Evolutionary conservation across 2,888 invertebrate species (phyloP).

Genomic region (Cheilosia soror): DNA sequence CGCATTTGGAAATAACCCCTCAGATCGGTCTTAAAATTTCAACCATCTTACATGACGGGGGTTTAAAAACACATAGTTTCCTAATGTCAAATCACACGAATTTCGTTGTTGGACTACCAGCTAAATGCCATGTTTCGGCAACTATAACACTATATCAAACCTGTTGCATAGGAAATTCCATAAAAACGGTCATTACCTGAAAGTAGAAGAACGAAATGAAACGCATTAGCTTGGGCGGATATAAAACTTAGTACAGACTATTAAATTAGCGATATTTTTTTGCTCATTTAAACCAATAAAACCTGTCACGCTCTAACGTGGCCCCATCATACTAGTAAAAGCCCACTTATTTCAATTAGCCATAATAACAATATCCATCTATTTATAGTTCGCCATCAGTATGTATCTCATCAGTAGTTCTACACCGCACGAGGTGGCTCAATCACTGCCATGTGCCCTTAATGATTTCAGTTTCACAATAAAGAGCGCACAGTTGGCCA

Average conservation of each 20-base stretch:
- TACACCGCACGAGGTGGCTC: conserved; percentile 19
- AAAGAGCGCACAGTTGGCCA: conserved; percentile 27
- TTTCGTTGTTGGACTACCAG: too few species aligned
- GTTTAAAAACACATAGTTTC: too few species aligned
- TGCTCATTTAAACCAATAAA: conserved; percentile 21
- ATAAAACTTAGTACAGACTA: neutral
- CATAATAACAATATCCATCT: conserved; percentile 6
- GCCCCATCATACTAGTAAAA: neutral
- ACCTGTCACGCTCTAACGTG: conserved; percentile 7
- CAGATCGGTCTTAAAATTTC: too few species aligned
- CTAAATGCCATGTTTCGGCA: too few species aligned
- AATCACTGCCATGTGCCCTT: conserved; percentile 45
- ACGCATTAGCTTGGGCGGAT: neutral
- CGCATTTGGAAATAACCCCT: too few species aligned
- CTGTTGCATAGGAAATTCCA: neutral
- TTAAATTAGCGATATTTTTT: conserved; percentile 13
- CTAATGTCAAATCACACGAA: too few species aligned
- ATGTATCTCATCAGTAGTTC: conserved; percentile 7
- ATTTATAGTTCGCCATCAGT: conserved; percentile 15
- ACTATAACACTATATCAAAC: neutral
- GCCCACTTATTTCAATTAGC: conserved; percentile 9
- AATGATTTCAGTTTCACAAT: conserved; percentile 17
- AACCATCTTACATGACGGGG: too few species aligned
- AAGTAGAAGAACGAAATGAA: conserved; percentile 24
- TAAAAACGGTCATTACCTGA: conserved; percentile 42